Percentiles rank a stretch among this genome's conserved stretches.
Conservation (phyloP, 1,140 invertebrate species). For the Triops cancriformis region DNA sequence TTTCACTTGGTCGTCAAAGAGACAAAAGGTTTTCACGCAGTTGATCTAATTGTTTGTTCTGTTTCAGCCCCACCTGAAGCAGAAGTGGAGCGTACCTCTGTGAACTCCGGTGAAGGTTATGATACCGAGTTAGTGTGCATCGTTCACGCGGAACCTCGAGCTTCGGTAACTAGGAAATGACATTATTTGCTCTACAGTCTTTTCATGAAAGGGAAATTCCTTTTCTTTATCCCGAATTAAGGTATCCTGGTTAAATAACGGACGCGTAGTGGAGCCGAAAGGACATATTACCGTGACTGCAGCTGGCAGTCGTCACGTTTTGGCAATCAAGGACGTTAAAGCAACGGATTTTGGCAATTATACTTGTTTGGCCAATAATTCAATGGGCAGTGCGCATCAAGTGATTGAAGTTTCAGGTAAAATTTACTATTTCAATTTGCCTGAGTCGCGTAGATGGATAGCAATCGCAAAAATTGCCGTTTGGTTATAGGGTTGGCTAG, state of each 20-base stretch:
- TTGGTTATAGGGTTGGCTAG: not conserved
- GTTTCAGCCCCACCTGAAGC: slow-evolving; percentile 56
- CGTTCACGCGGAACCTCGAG: slow-evolving; percentile 60
- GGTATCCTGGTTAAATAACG: slow-evolving; percentile 33
- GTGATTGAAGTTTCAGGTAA: slow-evolving; percentile 36
- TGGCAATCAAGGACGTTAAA: slow-evolving; percentile 33
- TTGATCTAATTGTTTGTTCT: slow-evolving; percentile 13
- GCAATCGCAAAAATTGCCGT: not conserved
- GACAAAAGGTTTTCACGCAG: not conserved
- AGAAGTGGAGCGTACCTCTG: slow-evolving; percentile 58
- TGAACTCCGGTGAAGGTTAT: slow-evolving; percentile 62
- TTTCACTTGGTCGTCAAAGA: not conserved
- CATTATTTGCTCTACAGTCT: not conserved
- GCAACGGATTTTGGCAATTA: slow-evolving; percentile 38
- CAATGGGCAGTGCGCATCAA: slow-evolving; percentile 31
- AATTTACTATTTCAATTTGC: not conserved
- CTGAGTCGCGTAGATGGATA: not conserved
- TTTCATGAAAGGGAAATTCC: not conserved
- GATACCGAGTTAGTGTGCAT: slow-evolving; percentile 62
- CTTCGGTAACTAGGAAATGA: slow-evolving; percentile 47
- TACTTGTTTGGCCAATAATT: slow-evolving; percentile 36
- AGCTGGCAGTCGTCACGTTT: slow-evolving; percentile 30
- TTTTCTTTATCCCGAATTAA: not conserved
- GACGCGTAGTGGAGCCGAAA: slow-evolving; percentile 23
- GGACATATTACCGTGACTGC: slow-evolving; percentile 23